phyloP scores from a whole-genome alignment of 2,888 invertebrate genomes.

The Pecten maximus region DNA sequence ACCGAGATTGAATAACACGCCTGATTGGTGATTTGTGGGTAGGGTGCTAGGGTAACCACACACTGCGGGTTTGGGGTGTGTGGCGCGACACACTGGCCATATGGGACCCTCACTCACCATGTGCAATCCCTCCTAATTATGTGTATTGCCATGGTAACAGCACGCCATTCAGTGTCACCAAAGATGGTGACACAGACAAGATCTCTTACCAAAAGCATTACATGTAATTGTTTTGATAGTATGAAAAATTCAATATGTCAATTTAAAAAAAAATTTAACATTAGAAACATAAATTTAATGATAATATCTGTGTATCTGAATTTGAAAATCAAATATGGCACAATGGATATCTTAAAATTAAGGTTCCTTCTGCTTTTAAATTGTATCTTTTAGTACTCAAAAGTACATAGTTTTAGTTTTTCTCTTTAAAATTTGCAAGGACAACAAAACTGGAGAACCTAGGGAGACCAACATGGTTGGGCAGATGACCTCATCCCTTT shows the following conservation, averaged over 20 bases:
- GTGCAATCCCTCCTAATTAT: constrained; percentile 33
- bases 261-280: too few species aligned
- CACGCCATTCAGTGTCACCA: constrained; percentile 7
- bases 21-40: constrained; percentile 33
- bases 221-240: not conserved
- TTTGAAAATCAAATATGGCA: too few species aligned
- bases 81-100: constrained; percentile 8
- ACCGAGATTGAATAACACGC: not conserved
- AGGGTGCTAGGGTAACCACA: constrained; percentile 22
- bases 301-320: too few species aligned
- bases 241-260: not conserved
- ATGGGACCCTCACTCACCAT: constrained; percentile 26
- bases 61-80: constrained; percentile 28
- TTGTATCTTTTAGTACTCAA: too few species aligned
- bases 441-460: too few species aligned
- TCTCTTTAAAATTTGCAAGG: too few species aligned
- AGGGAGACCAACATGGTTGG: too few species aligned
- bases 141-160: not conserved
- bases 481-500: too few species aligned
- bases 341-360: too few species aligned
- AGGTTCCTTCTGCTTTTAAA: too few species aligned
- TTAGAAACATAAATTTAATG: too few species aligned
- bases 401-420: too few species aligned
- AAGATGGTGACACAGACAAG: not conserved
- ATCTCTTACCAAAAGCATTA: not conserved